Percentiles rank a stretch among this genome's conserved stretches.
These are phyloP conservation scores for Hydrophis major DNA, from an alignment of 2,797 vertebrate species.

Conservation along the genomic window DNA sequence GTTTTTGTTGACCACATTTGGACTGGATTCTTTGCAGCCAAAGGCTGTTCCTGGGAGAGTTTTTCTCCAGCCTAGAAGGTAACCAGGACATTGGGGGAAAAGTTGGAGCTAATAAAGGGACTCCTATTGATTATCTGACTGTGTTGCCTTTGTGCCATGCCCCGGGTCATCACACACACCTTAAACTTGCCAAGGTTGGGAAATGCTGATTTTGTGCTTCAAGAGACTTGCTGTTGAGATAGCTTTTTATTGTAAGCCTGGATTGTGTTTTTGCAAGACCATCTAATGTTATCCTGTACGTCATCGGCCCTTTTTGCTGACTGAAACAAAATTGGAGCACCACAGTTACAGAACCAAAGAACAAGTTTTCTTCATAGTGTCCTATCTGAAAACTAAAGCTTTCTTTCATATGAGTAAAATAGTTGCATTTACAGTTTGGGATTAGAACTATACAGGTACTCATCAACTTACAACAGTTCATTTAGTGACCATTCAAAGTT, in stretches of 20 bases:
- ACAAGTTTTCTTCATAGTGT: not conserved
- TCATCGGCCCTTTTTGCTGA: not conserved
- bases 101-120: no score
- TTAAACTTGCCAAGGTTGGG: not conserved
- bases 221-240: not conserved
- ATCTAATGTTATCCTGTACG: not conserved
- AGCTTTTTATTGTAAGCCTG: not conserved
- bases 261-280: not conserved
- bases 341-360: not conserved
- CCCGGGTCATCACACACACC: not conserved
- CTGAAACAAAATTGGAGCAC: not conserved
- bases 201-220: not conserved
- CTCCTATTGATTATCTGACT: no score
- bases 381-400: not conserved
- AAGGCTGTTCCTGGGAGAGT: no score
- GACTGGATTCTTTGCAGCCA: no score
- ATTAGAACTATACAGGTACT: not conserved
- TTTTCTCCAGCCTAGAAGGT: no score
- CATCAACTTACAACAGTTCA: not conserved
- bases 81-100: no score
- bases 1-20: no score
- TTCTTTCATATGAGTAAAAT: not conserved
- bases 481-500: not conserved
- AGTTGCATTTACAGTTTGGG: not conserved
- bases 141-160: no score